Evolutionary conservation across 2,113 vertebrate genomes (phyloP).

Genomic region (Lagopus muta): DNA sequence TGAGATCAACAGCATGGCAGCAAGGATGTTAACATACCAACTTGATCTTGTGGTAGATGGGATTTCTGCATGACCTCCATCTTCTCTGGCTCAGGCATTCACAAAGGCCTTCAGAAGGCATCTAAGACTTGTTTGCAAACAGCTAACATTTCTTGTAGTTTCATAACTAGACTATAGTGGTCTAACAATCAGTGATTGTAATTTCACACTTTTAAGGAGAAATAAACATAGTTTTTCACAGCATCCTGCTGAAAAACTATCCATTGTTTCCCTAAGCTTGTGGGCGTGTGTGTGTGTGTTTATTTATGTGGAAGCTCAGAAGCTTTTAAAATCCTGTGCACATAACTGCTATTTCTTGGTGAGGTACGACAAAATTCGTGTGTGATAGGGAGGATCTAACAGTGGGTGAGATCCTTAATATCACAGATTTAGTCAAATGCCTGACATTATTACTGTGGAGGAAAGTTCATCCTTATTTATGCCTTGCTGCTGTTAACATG

Average conservation of each 20-base stretch:
- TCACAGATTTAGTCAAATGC: neutral
- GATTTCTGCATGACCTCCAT: neutral
- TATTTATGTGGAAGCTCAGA: constrained; percentile 37
- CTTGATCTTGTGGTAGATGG: neutral
- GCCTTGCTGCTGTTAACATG: constrained; percentile 5
- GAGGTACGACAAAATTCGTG: neutral
- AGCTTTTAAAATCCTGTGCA: constrained; percentile 28
- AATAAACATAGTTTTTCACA: constrained; percentile 44
- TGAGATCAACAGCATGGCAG: neutral
- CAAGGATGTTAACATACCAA: neutral
- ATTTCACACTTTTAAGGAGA: constrained; percentile 52
- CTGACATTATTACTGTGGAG: neutral
- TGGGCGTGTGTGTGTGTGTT: neutral
- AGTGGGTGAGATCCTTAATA: neutral
- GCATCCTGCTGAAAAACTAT: constrained; percentile 56
- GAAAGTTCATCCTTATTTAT: constrained; percentile 27
- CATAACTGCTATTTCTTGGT: constrained; percentile 29
- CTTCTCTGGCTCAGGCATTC: neutral
- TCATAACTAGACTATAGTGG: constrained; percentile 10
- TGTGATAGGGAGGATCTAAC: constrained; percentile 8
- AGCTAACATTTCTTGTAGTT: constrained; percentile 55
- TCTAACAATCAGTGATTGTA: constrained; percentile 64
- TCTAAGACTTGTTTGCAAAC: constrained; percentile 36
- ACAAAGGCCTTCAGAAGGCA: constrained; percentile 26
- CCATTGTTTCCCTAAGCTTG: constrained; percentile 48